These are phyloP conservation scores for Noturus placidus DNA, from an alignment of 2,113 vertebrate species.

Conservation along the genomic window DNA sequence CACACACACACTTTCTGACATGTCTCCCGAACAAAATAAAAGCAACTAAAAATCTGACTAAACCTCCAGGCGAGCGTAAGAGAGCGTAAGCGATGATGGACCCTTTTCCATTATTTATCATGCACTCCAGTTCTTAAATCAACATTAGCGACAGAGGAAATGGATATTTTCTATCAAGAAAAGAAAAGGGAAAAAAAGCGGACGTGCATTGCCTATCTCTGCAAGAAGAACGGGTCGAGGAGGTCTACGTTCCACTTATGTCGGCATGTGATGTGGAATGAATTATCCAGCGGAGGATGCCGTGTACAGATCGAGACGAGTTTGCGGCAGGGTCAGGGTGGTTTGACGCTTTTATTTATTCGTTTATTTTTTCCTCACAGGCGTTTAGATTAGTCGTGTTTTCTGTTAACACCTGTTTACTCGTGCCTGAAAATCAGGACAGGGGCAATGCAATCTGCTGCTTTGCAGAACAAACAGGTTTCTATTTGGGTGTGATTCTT, in stretches of 20 bases:
- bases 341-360: background rate
- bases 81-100: constrained; percentile 45
- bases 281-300: constrained; percentile 24
- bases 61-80: constrained; percentile 19
- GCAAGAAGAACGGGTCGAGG: constrained; percentile 32
- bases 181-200: constrained; percentile 26
- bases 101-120: constrained; percentile 48
- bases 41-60: constrained; percentile 19
- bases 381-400: constrained; percentile 32
- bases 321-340: background rate
- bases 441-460: constrained; percentile 6
- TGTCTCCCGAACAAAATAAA: background rate
- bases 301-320: constrained; percentile 28
- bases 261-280: constrained; percentile 50
- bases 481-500: background rate
- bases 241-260: constrained; percentile 54
- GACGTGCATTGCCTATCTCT: constrained; percentile 34
- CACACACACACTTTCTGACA: background rate
- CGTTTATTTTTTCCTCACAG: background rate
- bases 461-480: background rate
- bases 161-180: constrained; percentile 42
- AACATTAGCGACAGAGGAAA: constrained; percentile 45
- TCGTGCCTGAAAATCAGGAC: constrained; percentile 3
- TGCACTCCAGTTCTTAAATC: constrained; percentile 47
- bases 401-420: constrained; percentile 32